A percentile compares a stretch with the other conserved stretches of the same genome.
phyloP scores from a whole-genome alignment of 2,888 invertebrate species.

The Tromatobia lineatoria region DNA sequence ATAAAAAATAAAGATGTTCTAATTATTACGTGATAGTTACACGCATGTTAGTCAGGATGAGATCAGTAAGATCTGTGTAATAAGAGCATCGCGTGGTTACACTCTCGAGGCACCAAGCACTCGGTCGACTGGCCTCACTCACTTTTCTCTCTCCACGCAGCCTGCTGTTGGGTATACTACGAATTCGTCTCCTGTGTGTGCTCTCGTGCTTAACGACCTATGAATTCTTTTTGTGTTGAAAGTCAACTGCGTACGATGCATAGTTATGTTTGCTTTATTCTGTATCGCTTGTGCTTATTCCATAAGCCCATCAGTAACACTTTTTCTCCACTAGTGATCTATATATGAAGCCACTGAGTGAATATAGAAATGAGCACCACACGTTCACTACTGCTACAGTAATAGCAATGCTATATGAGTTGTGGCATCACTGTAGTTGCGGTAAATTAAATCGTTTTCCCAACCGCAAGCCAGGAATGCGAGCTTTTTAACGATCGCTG shows the following conservation, averaged over 20 bases:
- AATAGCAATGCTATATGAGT: slow-evolving; percentile 12
- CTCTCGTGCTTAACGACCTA: slow-evolving; percentile 63
- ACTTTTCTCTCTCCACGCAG: slow-evolving; percentile 23
- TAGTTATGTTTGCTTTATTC: background rate
- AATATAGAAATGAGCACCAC: background rate
- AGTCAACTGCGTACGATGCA: background rate
- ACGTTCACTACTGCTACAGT: slow-evolving; percentile 26
- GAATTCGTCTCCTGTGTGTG: slow-evolving; percentile 29
- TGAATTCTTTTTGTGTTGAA: slow-evolving; percentile 46
- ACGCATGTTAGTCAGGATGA: slow-evolving; percentile 42
- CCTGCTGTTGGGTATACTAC: background rate
- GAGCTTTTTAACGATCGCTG: slow-evolving; percentile 26
- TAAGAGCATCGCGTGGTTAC: slow-evolving; percentile 57
- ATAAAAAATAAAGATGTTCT: background rate
- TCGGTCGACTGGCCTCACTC: slow-evolving; percentile 38
- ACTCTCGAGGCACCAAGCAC: slow-evolving; percentile 23
- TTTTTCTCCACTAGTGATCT: slow-evolving; percentile 46
- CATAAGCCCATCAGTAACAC: slow-evolving; percentile 38
- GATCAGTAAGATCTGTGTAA: slow-evolving; percentile 62
- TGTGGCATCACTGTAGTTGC: background rate
- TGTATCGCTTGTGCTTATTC: slow-evolving; percentile 23
- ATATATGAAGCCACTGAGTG: slow-evolving; percentile 26
- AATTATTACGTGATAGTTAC: slow-evolving; percentile 26
- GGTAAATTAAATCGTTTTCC: slow-evolving; percentile 32
- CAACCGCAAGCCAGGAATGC: slow-evolving; percentile 27